Conservation (phyloP, 1,140 invertebrate species). For the Trinorchestia longiramus region DNA sequence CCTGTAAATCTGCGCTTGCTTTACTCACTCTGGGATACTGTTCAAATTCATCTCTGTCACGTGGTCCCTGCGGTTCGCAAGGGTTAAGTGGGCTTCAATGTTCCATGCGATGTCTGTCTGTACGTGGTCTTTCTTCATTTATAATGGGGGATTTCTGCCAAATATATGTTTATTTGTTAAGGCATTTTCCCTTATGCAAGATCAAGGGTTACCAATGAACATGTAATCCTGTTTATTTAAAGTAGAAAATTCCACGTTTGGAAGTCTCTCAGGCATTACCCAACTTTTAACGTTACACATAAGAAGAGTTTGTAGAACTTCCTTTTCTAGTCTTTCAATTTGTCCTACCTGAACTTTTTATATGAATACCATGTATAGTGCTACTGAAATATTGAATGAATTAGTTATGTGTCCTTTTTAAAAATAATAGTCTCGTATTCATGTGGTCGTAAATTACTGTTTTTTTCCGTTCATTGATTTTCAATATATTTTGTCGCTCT, state of each 20-base stretch:
- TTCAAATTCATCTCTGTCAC: neutral
- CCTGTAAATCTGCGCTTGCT: neutral
- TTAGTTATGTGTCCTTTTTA: neutral
- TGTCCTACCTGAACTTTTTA: no score
- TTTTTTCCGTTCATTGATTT: no score
- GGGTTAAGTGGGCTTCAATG: neutral
- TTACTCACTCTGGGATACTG: neutral
- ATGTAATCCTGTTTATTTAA: neutral
- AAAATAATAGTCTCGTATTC: neutral
- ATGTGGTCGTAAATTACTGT: neutral
- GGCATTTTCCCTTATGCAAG: neutral
- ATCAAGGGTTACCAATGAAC: neutral
- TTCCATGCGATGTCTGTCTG: neutral
- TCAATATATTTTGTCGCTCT: neutral
- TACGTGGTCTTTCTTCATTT: neutral
- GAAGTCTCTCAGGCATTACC: neutral
- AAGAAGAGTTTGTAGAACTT: neutral
- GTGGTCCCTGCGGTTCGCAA: neutral
- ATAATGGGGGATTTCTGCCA: neutral
- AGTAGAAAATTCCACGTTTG: neutral
- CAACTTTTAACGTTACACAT: neutral
- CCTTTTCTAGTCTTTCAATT: no score
- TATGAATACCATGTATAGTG: no score
- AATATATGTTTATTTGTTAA: neutral
- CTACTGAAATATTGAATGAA: neutral